Evolutionary conservation across 2,113 vertebrate species (phyloP), one percentile per base, ranked within the genome.

Genomic region (Datnioides undecimradiatus): DNA sequence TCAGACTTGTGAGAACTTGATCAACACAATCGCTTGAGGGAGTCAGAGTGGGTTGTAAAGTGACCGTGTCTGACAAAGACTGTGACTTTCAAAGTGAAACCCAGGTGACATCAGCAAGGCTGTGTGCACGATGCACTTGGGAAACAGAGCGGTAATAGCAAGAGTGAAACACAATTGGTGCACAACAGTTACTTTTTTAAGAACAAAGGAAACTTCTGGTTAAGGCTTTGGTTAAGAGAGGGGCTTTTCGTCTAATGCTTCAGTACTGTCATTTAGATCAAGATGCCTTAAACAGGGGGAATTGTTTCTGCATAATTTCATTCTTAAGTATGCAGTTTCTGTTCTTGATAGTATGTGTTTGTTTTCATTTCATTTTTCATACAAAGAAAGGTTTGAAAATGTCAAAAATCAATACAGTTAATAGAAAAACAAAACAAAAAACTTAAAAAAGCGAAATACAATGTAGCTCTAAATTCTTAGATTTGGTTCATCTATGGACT

Each of bases 1-100:
- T 87, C 68, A 80, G 27, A 57, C 49, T 45, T 45, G 54, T 66
- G 76, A 68, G 82, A 85, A 48, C 38, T 52, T 68, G 52, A 73
- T 38, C 23, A 16, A 43, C 49, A 40, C 29, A 49, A 25, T n/a
- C 33, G 25, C 7, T 23, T 34, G 14, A 68, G 48, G 40, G 67
- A 70, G 36, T 41, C 14, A 55, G 46, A 5, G 34, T 25, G 23
- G 19, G 41, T 29, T 2, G 71, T 23, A 6, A 7, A 54, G 29
- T 63, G 8, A 72, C 17, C 23, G 11, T 38, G 23, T n/a, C 38
- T 21, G 31, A 59, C 8, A 79, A 71, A 69, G 54, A 57, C 17
- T 36, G 11, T 12, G 40, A 46, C 29, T 75, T 76, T 41, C 8
- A 60, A 49, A 72, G 17, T 58, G 16, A 46, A 59, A 43, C 49